A percentile compares a stretch with the other conserved stretches of the same genome.
Evolutionary conservation across 2,888 invertebrate genomes (phyloP).

Genomic region (Eristalis pertinax): DNA sequence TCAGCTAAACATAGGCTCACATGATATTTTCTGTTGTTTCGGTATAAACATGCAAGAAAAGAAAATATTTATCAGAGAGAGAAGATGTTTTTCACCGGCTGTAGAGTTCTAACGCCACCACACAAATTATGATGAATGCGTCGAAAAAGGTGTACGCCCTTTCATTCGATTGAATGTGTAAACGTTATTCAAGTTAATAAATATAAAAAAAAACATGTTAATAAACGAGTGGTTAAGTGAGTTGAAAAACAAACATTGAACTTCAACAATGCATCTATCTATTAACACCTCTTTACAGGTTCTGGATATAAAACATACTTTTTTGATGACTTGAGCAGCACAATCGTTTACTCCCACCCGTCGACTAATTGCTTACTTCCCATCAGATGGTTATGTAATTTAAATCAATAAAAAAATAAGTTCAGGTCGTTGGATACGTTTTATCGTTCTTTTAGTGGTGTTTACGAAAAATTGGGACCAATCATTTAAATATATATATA

Average conservation of each 20-base stretch:
- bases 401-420: background rate
- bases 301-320: background rate
- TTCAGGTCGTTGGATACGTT: background rate
- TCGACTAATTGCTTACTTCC: background rate
- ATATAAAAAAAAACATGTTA: too few species aligned
- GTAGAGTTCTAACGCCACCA: background rate
- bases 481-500: too few species aligned
- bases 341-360: background rate
- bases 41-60: background rate
- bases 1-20: background rate
- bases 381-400: background rate
- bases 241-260: background rate
- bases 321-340: background rate
- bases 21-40: conserved; percentile 16
- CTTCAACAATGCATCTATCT: background rate
- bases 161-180: background rate
- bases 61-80: background rate
- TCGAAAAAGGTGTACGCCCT: background rate
- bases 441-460: background rate
- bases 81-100: background rate
- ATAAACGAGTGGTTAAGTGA: background rate
- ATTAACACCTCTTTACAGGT: background rate
- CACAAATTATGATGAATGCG: background rate
- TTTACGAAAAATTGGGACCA: background rate
- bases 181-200: background rate